Percentiles rank a stretch among this genome's conserved stretches.
Conservation (phyloP, 2,888 invertebrate genomes). For the Drosophila dives region DNA sequence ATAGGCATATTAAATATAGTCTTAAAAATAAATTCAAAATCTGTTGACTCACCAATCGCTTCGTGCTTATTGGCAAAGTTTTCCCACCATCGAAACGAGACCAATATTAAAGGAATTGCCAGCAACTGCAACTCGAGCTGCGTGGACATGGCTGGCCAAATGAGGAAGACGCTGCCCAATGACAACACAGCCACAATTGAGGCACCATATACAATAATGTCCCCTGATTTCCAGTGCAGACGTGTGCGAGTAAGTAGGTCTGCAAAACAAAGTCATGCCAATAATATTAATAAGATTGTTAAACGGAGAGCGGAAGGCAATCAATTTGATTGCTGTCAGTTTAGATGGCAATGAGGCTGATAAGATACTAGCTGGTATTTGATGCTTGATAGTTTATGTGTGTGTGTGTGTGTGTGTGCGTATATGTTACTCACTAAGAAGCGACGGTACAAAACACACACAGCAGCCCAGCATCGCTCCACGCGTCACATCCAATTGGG, state of each 20-base stretch:
- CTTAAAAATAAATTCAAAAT: not conserved
- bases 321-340: slow-evolving; percentile 75
- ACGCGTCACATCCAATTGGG: slow-evolving; percentile 92
- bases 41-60: slow-evolving; percentile 69
- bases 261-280: slow-evolving; percentile 44
- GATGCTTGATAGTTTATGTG: slow-evolving; percentile 8
- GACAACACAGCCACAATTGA: slow-evolving; percentile 86
- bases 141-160: slow-evolving; percentile 88
- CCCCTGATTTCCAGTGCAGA: slow-evolving; percentile 70
- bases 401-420: not conserved
- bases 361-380: slow-evolving; percentile 49
- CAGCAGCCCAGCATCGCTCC: slow-evolving; percentile 94
- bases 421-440: slow-evolving; percentile 87
- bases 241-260: slow-evolving; percentile 77
- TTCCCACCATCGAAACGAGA: slow-evolving; percentile 94
- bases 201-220: slow-evolving; percentile 57
- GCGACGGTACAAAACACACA: slow-evolving; percentile 92
- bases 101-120: slow-evolving; percentile 88
- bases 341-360: slow-evolving; percentile 42
- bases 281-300: slow-evolving; percentile 16
- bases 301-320: slow-evolving; percentile 45
- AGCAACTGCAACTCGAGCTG: slow-evolving; percentile 86
- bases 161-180: slow-evolving; percentile 89
- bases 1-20: not conserved
- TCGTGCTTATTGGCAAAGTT: slow-evolving; percentile 88